Conservation (phyloP, 2,888 invertebrate genomes). For the Drosophila ustulata region DNA sequence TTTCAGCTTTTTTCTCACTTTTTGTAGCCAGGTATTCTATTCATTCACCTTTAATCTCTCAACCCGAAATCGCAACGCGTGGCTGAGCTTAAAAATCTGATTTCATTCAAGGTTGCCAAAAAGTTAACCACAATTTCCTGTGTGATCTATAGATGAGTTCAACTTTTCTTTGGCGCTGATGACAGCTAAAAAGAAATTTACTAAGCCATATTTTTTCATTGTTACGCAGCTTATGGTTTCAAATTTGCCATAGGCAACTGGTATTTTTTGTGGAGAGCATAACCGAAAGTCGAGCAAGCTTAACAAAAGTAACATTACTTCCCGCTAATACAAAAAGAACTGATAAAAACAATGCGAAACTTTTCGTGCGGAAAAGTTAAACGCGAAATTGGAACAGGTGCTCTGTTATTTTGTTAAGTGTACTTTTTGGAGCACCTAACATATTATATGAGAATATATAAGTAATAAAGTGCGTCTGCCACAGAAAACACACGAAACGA, state of each 20-base stretch:
- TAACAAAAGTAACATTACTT: not conserved
- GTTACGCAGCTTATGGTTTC: not conserved
- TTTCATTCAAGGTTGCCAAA: conserved; percentile 21
- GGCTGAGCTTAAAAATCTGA: conserved; percentile 22
- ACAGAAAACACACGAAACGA: conserved; percentile 26
- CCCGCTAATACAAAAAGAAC: conserved; percentile 2
- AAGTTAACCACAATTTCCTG: conserved; percentile 5
- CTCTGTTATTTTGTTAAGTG: conserved; percentile 20
- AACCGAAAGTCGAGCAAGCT: not conserved
- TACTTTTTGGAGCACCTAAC: conserved; percentile 32
- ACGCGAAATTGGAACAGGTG: conserved; percentile 7
- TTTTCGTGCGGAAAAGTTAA: conserved; percentile 27
- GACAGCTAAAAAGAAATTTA: conserved; percentile 16
- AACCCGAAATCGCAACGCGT: conserved; percentile 19
- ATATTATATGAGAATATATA: conserved; percentile 56
- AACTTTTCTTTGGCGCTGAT: too few species aligned
- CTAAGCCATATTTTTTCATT: conserved; percentile 6
- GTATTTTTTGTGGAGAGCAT: not conserved
- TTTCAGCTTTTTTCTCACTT: conserved; percentile 8
- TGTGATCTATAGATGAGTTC: conserved; percentile 10
- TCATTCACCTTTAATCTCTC: conserved; percentile 46
- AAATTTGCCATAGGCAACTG: too few species aligned
- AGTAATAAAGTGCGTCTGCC: conserved; percentile 55
- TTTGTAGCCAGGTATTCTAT: conserved; percentile 15
- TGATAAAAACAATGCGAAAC: conserved; percentile 18